Conservation (phyloP, 1,140 invertebrate genomes). For the Diabrotica undecimpunctata region DNA sequence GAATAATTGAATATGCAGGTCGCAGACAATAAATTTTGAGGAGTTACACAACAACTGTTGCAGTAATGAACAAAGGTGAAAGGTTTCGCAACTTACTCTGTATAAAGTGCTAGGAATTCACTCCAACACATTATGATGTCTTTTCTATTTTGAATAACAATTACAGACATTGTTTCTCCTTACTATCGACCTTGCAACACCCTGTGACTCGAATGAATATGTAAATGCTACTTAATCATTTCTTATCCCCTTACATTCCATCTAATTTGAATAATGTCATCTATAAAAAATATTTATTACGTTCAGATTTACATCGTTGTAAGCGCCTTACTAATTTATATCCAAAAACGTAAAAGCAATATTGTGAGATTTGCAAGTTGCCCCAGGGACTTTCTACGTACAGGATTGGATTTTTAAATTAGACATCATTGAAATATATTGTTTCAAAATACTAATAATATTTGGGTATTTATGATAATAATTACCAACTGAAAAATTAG, state of each 20-base stretch:
- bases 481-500: too few relatives aligned
- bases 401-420: background rate
- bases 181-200: background rate
- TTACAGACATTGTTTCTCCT: background rate
- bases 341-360: slow-evolving; percentile 1
- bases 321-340: background rate
- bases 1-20: too few relatives aligned
- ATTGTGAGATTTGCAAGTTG: slow-evolving; percentile 1
- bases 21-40: too few relatives aligned
- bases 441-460: too few relatives aligned
- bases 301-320: background rate
- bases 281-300: slow-evolving; percentile 3
- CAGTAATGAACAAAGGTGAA: too few relatives aligned
- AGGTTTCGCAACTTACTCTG: too few relatives aligned
- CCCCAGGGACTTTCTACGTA: background rate
- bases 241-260: background rate
- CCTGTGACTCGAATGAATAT: background rate
- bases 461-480: too few relatives aligned
- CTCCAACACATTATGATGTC: too few relatives aligned
- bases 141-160: too few relatives aligned
- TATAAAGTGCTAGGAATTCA: too few relatives aligned
- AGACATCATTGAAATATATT: background rate
- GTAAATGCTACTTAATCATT: background rate
- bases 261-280: background rate
- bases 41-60: too few relatives aligned